Conservation (phyloP, 2,113 vertebrate genomes). For the Okapia johnstoni region DNA sequence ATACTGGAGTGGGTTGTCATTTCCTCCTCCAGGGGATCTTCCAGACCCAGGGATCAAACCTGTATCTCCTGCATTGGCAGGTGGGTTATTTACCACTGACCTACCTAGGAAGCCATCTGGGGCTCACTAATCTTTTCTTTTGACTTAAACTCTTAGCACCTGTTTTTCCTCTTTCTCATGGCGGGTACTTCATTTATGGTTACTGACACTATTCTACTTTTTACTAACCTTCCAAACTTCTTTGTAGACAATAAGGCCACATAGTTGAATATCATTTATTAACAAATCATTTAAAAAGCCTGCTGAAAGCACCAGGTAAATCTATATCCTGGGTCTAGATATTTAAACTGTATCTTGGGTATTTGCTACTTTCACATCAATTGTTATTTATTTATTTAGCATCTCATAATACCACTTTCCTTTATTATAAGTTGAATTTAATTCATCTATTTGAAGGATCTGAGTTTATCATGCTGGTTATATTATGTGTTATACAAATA, state of each 20-base stretch:
- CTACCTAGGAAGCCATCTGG: background rate
- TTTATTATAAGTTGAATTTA: background rate
- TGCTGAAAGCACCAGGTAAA: background rate
- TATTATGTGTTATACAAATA: background rate
- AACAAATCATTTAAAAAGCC: background rate
- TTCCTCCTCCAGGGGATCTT: background rate
- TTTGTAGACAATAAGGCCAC: background rate
- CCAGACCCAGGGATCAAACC: accelerated
- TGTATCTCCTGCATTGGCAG: background rate
- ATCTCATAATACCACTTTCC: background rate
- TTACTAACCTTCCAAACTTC: background rate
- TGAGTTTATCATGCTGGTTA: background rate
- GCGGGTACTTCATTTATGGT: background rate
- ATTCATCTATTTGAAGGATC: background rate
- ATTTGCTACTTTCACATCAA: background rate
- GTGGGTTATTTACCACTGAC: background rate
- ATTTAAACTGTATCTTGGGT: background rate
- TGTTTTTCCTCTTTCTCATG: background rate
- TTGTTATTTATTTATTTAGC: background rate
- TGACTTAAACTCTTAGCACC: background rate
- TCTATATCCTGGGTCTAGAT: background rate
- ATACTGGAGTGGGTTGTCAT: background rate
- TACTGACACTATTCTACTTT: background rate
- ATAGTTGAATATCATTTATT: background rate
- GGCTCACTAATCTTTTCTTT: background rate